Conservation (phyloP, 2,888 invertebrate species). For the Drosophila borealis region DNA sequence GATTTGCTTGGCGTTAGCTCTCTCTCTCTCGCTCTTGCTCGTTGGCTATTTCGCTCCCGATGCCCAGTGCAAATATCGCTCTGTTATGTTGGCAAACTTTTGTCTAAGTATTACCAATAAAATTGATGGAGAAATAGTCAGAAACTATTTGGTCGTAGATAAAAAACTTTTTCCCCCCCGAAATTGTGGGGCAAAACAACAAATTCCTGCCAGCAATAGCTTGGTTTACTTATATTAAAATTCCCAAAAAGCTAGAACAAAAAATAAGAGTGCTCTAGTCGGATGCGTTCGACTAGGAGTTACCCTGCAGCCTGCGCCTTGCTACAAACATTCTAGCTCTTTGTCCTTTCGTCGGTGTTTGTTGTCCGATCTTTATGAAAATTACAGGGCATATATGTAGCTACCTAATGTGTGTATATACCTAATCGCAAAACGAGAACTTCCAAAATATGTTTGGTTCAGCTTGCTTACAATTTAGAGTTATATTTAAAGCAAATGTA, state of each 20-base stretch:
- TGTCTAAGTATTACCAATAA: constrained; percentile 80
- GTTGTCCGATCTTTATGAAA: too few species aligned
- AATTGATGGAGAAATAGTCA: constrained; percentile 80
- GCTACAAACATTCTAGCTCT: too few species aligned
- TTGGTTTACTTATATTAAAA: constrained; percentile 77
- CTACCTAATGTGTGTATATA: too few species aligned
- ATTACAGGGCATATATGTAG: too few species aligned
- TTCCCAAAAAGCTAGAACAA: constrained; percentile 41
- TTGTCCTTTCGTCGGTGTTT: too few species aligned
- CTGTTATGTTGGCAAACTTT: constrained; percentile 71
- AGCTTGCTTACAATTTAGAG: too few species aligned
- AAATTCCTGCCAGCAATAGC: constrained; percentile 55
- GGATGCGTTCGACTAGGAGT: too few species aligned
- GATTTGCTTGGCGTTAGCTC: constrained; percentile 4
- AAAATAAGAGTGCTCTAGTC: not conserved
- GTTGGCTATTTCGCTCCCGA: not conserved
- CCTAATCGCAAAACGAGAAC: too few species aligned
- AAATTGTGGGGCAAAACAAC: constrained; percentile 27
- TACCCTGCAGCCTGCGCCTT: too few species aligned
- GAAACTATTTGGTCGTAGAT: constrained; percentile 79
- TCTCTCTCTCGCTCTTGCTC: not conserved
- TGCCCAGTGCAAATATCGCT: constrained; percentile 29
- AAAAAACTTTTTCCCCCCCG: constrained; percentile 61
- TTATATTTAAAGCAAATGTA: too few species aligned
- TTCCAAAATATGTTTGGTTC: too few species aligned